A percentile compares a stretch with the other conserved stretches of the same genome.
Conservation (phyloP, 2,797 vertebrate genomes). For the Cephalopachus bancanus region DNA sequence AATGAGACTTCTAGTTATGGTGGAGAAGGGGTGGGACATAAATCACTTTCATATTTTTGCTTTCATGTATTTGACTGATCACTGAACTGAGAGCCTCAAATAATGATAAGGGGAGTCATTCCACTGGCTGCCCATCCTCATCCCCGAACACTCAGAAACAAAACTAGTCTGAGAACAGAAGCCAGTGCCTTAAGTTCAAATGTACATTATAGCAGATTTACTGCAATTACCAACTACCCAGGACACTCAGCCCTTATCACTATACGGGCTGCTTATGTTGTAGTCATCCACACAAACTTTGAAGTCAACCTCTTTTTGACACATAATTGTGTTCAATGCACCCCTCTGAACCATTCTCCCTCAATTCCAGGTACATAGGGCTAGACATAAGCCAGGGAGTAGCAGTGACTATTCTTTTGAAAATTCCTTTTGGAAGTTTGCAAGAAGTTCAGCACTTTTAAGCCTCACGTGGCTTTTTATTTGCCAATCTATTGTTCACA, state of each 20-base stretch:
- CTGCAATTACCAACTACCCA: background rate
- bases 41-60: background rate
- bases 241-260: background rate
- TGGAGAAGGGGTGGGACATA: background rate
- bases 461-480: background rate
- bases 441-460: background rate
- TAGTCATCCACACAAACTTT: background rate
- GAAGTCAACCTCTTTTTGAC: background rate
- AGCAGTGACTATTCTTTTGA: background rate
- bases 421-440: background rate
- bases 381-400: background rate
- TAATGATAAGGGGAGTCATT: background rate
- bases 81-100: background rate
- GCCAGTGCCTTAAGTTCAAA: background rate
- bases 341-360: background rate
- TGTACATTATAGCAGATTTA: background rate
- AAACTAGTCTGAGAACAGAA: background rate
- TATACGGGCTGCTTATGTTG: background rate
- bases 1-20: constrained; percentile 26
- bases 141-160: background rate
- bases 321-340: background rate
- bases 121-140: background rate
- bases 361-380: background rate
- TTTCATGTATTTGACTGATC: background rate
- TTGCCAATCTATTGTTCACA: background rate